Percentiles rank a stretch among this genome's conserved stretches.
Evolutionary conservation across 2,888 invertebrate species (phyloP).

Genomic region (Phasia obesa): DNA sequence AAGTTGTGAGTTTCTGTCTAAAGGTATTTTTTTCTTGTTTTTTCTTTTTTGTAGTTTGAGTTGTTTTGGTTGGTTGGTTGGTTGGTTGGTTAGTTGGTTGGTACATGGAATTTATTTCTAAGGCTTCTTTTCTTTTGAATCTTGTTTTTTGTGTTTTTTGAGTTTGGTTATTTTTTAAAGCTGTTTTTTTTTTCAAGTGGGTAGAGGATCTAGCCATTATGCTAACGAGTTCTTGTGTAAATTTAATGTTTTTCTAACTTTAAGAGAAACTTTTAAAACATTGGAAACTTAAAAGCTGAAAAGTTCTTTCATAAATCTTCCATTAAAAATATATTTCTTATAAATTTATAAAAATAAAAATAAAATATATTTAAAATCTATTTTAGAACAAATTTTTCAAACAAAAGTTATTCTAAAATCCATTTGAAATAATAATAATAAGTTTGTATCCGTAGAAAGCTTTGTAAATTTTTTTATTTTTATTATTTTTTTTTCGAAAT

Average conservation of each 20-base stretch:
- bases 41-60: no score
- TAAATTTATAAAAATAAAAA: no score
- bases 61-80: slow-evolving; percentile 44
- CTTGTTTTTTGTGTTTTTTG: not conserved
- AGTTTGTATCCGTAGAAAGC: no score
- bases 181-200: slow-evolving; percentile 1
- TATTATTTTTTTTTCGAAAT: no score
- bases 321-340: no score
- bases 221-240: not conserved
- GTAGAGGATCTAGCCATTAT: slow-evolving; percentile 10
- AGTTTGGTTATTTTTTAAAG: not conserved
- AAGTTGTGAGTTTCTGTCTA: slow-evolving; percentile 12
- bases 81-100: no score
- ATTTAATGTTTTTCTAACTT: not conserved
- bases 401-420: no score
- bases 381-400: no score
- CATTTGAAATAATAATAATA: no score
- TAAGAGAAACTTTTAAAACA: not conserved
- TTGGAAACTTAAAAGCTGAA: not conserved
- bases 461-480: no score
- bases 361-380: no score
- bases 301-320: not conserved
- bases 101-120: slow-evolving; percentile 39
- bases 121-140: slow-evolving; percentile 45
- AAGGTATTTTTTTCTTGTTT: slow-evolving; percentile 34